Percentiles rank a stretch among this genome's conserved stretches.
These are phyloP conservation scores for Poecile montanus DNA, from an alignment of 2,797 vertebrate genomes.

Conservation along the genomic window DNA sequence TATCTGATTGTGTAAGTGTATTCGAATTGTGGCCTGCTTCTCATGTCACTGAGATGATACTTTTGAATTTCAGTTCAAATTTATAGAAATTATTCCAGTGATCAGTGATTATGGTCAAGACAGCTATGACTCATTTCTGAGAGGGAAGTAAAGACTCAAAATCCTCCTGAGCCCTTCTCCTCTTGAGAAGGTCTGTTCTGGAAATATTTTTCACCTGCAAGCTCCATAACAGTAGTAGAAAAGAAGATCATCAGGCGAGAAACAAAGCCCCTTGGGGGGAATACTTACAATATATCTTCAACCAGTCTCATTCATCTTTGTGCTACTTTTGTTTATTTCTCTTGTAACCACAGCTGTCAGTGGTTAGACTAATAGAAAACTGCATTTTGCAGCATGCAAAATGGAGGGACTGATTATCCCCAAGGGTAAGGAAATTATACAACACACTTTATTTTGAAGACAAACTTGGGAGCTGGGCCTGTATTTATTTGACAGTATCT, in stretches of 20 bases:
- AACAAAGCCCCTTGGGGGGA: not conserved
- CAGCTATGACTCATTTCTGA: not conserved
- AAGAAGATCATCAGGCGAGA: fast-evolving
- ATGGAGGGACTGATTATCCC: not conserved
- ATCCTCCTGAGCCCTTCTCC: not conserved
- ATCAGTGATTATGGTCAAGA: not conserved
- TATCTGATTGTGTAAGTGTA: not conserved
- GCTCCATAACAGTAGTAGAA: not conserved
- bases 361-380: constrained; percentile 24
- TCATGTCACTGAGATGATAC: not conserved
- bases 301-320: not conserved
- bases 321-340: not conserved
- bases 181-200: not conserved
- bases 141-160: not conserved
- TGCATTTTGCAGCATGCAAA: not conserved
- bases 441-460: not conserved
- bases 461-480: not conserved
- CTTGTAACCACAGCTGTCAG: not conserved
- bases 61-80: not conserved
- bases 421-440: not conserved
- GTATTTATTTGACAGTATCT: not conserved
- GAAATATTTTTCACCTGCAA: not conserved
- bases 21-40: not conserved
- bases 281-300: not conserved
- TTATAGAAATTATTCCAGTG: not conserved